Conservation (phyloP, 2,113 vertebrate species). For the Micromys minutus region DNA sequence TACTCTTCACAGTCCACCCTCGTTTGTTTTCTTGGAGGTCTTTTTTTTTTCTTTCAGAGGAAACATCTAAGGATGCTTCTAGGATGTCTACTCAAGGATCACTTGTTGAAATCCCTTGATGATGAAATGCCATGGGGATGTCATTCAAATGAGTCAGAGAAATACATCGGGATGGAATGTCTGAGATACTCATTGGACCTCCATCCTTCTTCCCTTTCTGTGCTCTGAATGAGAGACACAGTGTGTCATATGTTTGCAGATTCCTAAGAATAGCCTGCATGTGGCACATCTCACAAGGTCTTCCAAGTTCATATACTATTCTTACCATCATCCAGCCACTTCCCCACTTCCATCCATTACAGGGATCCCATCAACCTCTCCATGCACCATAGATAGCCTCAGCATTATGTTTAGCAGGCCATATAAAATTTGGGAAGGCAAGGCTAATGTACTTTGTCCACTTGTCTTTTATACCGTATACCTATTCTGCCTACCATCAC, state of each 20-base stretch:
- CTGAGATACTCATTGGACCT: too few species aligned
- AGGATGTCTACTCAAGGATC: neutral
- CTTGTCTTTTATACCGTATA: neutral
- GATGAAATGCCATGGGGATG: neutral
- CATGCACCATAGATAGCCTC: fast-evolving
- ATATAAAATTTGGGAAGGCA: fast-evolving
- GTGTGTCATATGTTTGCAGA: fast-evolving
- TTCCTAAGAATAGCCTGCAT: neutral
- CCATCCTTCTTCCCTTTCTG: neutral
- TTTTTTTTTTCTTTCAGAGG: too few species aligned
- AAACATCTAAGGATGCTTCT: neutral
- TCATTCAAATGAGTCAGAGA: neutral
- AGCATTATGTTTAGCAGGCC: fast-evolving
- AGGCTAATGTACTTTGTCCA: neutral
- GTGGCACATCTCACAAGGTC: fast-evolving
- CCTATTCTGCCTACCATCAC: neutral
- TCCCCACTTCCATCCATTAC: neutral
- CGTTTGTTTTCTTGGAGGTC: neutral
- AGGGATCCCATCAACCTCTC: neutral
- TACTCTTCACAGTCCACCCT: neutral
- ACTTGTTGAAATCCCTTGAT: neutral
- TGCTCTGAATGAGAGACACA: fast-evolving
- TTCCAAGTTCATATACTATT: fast-evolving
- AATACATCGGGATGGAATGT: neutral
- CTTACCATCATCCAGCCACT: neutral